A percentile compares a stretch with the other conserved stretches of the same genome.
Conservation (phyloP, 2,888 invertebrate species). For the Philhelius pedissequus region DNA sequence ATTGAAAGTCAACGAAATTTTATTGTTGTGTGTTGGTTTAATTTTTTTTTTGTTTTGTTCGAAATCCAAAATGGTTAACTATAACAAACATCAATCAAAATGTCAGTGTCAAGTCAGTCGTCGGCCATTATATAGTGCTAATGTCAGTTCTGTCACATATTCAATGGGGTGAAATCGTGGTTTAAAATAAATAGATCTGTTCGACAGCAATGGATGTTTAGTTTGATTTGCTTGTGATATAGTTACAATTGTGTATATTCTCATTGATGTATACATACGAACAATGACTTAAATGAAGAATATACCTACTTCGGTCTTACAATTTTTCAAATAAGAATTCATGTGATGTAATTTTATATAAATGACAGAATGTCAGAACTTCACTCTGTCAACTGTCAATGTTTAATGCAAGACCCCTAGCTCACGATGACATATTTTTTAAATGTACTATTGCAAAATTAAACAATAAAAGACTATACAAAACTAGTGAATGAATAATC, state of each 20-base stretch:
- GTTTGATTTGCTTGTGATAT: neutral
- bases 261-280: neutral
- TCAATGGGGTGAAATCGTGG: conserved; percentile 31
- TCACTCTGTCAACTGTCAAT: neutral
- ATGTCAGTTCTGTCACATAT: conserved; percentile 47
- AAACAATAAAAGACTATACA: no score
- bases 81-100: conserved; percentile 67
- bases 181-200: conserved; percentile 1
- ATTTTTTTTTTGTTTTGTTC: neutral
- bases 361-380: conserved; percentile 26
- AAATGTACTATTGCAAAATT: no score
- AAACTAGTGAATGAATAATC: no score
- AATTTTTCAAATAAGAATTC: neutral
- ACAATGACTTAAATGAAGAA: neutral
- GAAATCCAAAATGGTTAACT: conserved; percentile 44
- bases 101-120: conserved; percentile 55
- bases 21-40: neutral
- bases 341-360: conserved; percentile 37
- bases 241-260: neutral
- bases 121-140: conserved; percentile 48
- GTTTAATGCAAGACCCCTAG: neutral
- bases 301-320: neutral
- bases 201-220: conserved; percentile 31
- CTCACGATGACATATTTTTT: neutral
- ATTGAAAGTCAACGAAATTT: conserved; percentile 49